A percentile compares a stretch with the other conserved stretches of the same genome.
Conservation (phyloP, 2,113 vertebrate genomes). For the Zosterops hypoxanthus region DNA sequence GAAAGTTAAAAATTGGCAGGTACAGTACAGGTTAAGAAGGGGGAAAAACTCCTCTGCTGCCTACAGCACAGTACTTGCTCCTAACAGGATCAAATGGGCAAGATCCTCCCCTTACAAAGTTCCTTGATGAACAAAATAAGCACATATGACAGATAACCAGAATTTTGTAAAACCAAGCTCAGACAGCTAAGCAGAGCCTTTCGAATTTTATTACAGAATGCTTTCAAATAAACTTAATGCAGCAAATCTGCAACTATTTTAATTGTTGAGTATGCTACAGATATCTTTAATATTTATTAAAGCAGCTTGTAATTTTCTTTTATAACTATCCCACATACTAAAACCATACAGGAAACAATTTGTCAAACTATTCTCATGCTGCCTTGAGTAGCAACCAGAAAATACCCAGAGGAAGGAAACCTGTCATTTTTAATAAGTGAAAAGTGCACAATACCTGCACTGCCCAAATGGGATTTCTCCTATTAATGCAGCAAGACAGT, state of each 20-base stretch:
- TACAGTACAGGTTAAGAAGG: neutral
- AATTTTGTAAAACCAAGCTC: neutral
- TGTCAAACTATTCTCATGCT: neutral
- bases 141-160: neutral
- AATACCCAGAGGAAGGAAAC: neutral
- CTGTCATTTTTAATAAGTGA: neutral
- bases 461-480: slow-evolving; percentile 79
- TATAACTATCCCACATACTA: neutral
- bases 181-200: neutral
- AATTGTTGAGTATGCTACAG: neutral
- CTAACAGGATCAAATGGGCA: neutral
- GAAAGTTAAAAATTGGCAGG: neutral
- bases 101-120: neutral
- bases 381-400: neutral
- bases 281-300: neutral
- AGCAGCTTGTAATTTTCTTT: neutral
- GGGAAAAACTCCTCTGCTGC: neutral
- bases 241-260: neutral
- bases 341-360: neutral
- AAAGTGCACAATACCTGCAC: slow-evolving; percentile 78
- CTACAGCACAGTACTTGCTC: neutral
- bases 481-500: slow-evolving; percentile 86
- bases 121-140: neutral
- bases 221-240: neutral
- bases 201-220: neutral